Evolutionary conservation across 1,140 invertebrate genomes (phyloP).

Genomic region (Cephus cinctus): DNA sequence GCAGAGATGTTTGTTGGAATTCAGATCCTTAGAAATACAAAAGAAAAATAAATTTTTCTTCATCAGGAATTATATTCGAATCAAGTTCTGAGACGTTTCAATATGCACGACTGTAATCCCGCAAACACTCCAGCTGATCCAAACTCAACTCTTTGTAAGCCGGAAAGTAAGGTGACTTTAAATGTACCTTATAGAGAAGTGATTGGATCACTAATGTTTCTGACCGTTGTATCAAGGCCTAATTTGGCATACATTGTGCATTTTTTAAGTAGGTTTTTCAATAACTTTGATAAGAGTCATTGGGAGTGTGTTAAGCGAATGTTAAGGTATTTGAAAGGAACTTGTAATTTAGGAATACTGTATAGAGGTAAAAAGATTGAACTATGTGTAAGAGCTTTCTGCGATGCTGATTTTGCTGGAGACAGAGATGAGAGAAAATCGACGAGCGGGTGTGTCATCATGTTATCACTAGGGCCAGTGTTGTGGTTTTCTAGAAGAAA

Average conservation of each 20-base stretch:
- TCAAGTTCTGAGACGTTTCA: conserved; percentile 10
- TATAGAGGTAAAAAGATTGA: conserved; percentile 11
- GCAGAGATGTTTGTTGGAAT: conserved; percentile 12
- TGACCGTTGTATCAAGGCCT: conserved; percentile 36
- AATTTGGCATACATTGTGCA: conserved; percentile 46
- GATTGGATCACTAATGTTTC: conserved; percentile 44
- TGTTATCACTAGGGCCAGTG: too few relatives aligned
- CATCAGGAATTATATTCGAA: conserved; percentile 9
- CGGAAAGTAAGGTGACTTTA: conserved; percentile 9
- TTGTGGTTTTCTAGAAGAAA: too few relatives aligned
- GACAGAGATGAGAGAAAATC: conserved; percentile 18
- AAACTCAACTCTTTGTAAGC: conserved; percentile 12
- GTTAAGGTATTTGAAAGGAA: conserved; percentile 45
- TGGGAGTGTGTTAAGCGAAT: conserved; percentile 44
- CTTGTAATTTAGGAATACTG: conserved; percentile 22
- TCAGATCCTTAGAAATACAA: not conserved
- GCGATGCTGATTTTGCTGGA: conserved; percentile 20
- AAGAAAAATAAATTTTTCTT: conserved; percentile 2
- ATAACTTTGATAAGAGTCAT: conserved; percentile 24
- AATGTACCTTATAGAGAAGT: conserved; percentile 35
- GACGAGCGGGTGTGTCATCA: conserved; percentile 14
- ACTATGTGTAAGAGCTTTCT: conserved; percentile 12
- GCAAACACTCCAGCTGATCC: conserved; percentile 9
- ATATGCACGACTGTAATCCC: conserved; percentile 9
- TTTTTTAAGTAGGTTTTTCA: conserved; percentile 32